Evolutionary conservation across 2,113 vertebrate genomes (phyloP).

Genomic region (human): DNA sequence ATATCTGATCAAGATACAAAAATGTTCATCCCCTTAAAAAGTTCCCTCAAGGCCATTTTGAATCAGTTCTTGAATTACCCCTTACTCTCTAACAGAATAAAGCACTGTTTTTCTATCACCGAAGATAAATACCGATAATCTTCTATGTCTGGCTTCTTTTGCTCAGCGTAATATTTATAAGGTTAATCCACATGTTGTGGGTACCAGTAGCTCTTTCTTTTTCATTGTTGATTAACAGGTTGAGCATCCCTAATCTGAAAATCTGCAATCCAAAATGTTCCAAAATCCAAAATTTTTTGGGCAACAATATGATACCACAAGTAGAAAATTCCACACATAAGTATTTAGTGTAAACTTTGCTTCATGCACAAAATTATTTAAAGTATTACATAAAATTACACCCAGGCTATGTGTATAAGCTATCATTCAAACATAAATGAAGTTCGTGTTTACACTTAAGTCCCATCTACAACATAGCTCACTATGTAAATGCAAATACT

Average conservation of each 20-base stretch:
- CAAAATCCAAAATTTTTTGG: not conserved
- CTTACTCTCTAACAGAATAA: not conserved
- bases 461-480: too few species aligned
- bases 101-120: not conserved
- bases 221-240: not conserved
- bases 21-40: not conserved
- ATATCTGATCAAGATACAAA: not conserved
- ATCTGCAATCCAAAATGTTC: not conserved
- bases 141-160: not conserved
- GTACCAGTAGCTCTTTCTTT: not conserved
- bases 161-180: not conserved
- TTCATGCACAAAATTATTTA: not conserved
- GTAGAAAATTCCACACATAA: not conserved
- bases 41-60: not conserved
- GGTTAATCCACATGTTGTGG: not conserved
- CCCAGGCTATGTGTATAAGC: too few species aligned
- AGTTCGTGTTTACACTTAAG: too few species aligned
- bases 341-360: not conserved
- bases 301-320: not conserved
- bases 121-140: not conserved
- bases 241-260: not conserved
- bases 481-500: too few species aligned
- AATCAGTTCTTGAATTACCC: not conserved
- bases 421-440: too few species aligned
- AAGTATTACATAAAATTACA: not conserved